Base-by-base conservation (phyloP, 2,797 vertebrate genomes). In the Galagoides demidoff region DNA sequence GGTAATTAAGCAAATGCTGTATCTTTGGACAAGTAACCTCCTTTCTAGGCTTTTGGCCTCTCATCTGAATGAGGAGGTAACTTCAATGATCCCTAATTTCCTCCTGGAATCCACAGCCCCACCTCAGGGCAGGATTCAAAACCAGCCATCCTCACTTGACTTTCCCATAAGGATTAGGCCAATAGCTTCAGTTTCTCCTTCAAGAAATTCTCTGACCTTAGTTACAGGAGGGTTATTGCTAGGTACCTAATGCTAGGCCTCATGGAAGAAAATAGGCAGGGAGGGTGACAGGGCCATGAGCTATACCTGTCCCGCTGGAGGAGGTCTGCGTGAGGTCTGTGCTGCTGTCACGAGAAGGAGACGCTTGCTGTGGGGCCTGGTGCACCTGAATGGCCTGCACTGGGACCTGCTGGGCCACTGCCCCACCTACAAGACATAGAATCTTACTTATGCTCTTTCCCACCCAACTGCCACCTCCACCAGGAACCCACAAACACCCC, bases 361-460 rank as follows among this genome's bases (percentile, higher is more conserved):
- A 99, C 97, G 98, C 98, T 97, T 99, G 98, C 98, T 99, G 99
- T 0, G 99, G 97, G 97, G 99, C 99, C 95, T 99, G 99, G 97
- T 99, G 99, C 96, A 99, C 99, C 98, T 99, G 99, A 97, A 99
- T 99, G 31, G 99, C 98, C 98, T 99, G 99, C 73, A 99, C 98
- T 37, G 99, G 99, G 93, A 99, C 99, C 98, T 99, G 99, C 98
- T 99, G 99, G 87, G 99, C 98, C 98, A 99, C 98, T 29, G 99
- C 98, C 49, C 99, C 98, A 96, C 99, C 99, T 99, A 96, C 0
- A n/a, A 97, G 90, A 97, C 89, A 98, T 45, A 98, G 94, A 37
- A 23, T 96, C 85, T 49, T 5, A 86, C 45, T 90, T 7, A 2
- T 12, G 71, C 34, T 92, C 84, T 96, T 84, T 95, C 63, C 88